Percentiles rank a stretch among this genome's conserved stretches.
These are phyloP conservation scores for Sesamia inferens DNA, from an alignment of 2,888 invertebrate species.

Conservation along the genomic window DNA sequence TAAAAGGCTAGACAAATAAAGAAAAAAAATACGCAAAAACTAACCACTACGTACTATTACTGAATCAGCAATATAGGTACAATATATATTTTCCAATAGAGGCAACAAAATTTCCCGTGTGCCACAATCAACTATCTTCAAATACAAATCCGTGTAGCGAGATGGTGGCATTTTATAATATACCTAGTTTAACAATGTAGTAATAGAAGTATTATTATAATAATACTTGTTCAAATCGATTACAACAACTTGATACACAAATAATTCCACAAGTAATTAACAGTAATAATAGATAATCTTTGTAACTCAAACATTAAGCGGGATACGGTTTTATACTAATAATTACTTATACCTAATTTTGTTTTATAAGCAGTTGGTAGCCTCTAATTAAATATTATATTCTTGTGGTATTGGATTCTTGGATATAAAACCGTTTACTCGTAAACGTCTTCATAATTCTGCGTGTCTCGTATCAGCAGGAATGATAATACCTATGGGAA, in stretches of 20 bases:
- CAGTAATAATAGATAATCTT: constrained; percentile 32
- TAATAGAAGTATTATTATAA: background rate
- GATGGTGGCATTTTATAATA: constrained; percentile 1
- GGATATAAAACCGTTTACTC: background rate
- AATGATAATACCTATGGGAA: background rate
- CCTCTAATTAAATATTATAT: constrained; percentile 12
- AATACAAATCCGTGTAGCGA: background rate
- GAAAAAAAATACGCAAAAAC: background rate
- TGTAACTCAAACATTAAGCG: constrained; percentile 19
- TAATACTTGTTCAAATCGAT: constrained; percentile 16
- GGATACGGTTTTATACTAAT: constrained; percentile 27
- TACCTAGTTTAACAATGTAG: background rate
- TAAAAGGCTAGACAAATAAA: background rate
- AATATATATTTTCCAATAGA: background rate
- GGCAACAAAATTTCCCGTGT: too few relatives aligned
- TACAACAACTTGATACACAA: constrained; percentile 7
- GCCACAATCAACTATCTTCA: background rate
- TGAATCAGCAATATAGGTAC: background rate
- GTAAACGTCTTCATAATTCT: background rate
- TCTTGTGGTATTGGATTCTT: constrained; percentile 3
- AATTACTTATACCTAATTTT: constrained; percentile 7
- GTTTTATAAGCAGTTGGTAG: constrained; percentile 9
- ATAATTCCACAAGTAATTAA: constrained; percentile 28
- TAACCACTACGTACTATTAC: background rate
- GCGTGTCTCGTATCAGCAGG: background rate